Evolutionary conservation across 1,140 invertebrate genomes (phyloP).

Genomic region (Trichoplusia ni): DNA sequence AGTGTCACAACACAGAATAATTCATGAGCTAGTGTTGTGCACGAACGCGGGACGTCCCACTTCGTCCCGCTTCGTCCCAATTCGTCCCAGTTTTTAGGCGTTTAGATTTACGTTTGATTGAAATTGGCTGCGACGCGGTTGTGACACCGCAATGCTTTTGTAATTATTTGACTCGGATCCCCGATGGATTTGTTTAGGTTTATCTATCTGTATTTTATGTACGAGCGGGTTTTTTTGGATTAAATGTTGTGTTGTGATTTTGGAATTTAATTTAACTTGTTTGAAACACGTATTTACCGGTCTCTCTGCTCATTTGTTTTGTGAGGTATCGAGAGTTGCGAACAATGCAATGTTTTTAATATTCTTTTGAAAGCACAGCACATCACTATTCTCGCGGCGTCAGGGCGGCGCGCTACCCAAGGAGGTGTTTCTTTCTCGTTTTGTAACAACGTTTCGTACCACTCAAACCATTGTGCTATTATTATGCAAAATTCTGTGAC

Average conservation of each 20-base stretch:
- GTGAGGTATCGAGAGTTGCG: too few species aligned
- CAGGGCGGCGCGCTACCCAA: constrained; percentile 52
- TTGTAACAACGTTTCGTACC: constrained; percentile 60
- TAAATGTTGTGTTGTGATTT: too few species aligned
- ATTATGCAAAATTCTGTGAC: constrained; percentile 71
- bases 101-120: not conserved
- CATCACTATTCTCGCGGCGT: constrained; percentile 14
- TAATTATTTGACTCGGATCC: not conserved
- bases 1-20: constrained; percentile 71
- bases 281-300: too few species aligned
- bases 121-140: not conserved
- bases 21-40: constrained; percentile 58
- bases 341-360: too few species aligned
- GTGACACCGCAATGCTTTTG: not conserved
- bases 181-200: too few species aligned
- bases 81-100: not conserved
- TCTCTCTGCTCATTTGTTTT: too few species aligned
- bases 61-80: too few species aligned
- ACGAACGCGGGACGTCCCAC: not conserved
- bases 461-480: constrained; percentile 67
- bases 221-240: too few species aligned
- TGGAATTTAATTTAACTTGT: too few species aligned
- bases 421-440: constrained; percentile 66
- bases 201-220: too few species aligned
- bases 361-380: too few species aligned